Percentiles rank a stretch among this genome's conserved stretches.
These are phyloP conservation scores for Pteropus rufus DNA, from an alignment of 2,797 vertebrate genomes.

Conservation along the genomic window DNA sequence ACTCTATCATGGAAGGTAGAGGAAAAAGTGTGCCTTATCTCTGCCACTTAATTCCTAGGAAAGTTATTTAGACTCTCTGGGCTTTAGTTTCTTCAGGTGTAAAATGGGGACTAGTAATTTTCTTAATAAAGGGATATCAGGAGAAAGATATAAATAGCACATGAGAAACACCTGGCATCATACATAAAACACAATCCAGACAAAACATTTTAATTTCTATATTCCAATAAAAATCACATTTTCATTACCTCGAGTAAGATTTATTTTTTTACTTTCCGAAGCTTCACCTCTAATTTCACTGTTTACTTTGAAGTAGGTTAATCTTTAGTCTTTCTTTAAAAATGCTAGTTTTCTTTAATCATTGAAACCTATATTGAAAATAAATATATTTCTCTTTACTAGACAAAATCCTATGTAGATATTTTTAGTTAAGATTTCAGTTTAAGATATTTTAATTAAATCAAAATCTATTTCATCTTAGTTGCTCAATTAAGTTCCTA, in stretches of 20 bases:
- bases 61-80: not conserved
- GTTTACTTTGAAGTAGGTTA: not conserved
- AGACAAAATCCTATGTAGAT: not conserved
- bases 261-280: not conserved
- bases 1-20: not conserved
- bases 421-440: not conserved
- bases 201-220: not conserved
- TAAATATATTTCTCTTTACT: not conserved
- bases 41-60: not conserved
- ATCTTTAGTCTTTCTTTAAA: not conserved
- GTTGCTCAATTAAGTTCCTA: not conserved
- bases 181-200: not conserved
- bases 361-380: not conserved
- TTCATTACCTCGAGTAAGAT: not conserved
- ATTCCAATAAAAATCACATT: not conserved
- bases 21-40: not conserved
- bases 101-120: not conserved
- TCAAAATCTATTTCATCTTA: not conserved
- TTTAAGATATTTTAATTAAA: not conserved
- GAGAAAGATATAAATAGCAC: not conserved
- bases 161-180: not conserved
- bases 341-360: not conserved
- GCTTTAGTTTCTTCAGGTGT: not conserved
- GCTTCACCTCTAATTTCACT: not conserved
- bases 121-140: not conserved